Percentiles rank a stretch among this genome's conserved stretches.
phyloP scores from a whole-genome alignment of 1,140 invertebrate genomes.

The Patella vulgata region DNA sequence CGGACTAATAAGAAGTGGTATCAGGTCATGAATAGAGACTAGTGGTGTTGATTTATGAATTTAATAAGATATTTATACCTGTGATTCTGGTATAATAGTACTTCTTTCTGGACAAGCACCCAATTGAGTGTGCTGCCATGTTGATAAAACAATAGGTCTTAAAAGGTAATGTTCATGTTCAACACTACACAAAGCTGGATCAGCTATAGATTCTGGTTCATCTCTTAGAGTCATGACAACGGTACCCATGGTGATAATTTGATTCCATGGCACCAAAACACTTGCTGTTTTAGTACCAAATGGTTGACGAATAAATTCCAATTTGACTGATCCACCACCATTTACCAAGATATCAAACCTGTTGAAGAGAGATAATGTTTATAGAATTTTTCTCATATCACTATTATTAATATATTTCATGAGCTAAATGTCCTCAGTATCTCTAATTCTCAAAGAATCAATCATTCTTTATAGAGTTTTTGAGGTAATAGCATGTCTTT shows the following conservation, averaged over 20 bases:
- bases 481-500: no score
- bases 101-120: constrained; percentile 88
- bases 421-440: no score
- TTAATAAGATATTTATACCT: no score
- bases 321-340: constrained; percentile 92
- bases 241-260: constrained; percentile 73
- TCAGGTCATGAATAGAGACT: no score
- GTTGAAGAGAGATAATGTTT: constrained; percentile 30
- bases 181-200: constrained; percentile 77
- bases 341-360: constrained; percentile 98
- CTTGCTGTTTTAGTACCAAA: constrained; percentile 90
- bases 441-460: no score
- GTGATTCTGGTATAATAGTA: constrained; percentile 92
- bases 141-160: constrained; percentile 93
- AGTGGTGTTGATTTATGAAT: no score
- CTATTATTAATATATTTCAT: no score
- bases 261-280: constrained; percentile 96
- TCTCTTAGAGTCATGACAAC: constrained; percentile 77
- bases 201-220: constrained; percentile 66
- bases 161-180: constrained; percentile 93
- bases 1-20: no score
- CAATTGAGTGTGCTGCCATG: constrained; percentile 94
- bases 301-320: constrained; percentile 92
- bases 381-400: no score
- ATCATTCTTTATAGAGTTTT: no score